A percentile compares a stretch with the other conserved stretches of the same genome.
These are phyloP conservation scores for Notarius quadriscutis DNA, from an alignment of 2,113 vertebrate genomes.

Conservation along the genomic window DNA sequence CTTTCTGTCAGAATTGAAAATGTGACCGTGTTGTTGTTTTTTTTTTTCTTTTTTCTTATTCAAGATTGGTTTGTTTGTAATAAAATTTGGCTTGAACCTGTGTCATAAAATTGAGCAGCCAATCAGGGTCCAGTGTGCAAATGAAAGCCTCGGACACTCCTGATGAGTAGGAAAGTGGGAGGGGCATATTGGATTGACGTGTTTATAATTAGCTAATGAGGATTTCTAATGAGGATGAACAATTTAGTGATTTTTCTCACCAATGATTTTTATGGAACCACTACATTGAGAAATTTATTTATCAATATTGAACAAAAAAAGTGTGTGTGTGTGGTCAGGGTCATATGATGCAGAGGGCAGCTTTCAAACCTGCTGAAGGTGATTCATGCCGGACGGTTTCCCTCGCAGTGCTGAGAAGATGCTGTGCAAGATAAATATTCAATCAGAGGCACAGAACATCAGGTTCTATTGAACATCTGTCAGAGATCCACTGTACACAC, in stretches of 20 bases:
- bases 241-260: not conserved
- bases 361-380: constrained; percentile 38
- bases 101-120: not conserved
- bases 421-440: constrained; percentile 41
- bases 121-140: not conserved
- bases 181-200: not conserved
- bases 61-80: not conserved
- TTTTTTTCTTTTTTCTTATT: not conserved
- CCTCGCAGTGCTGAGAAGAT: constrained; percentile 41
- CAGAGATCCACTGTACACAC: not conserved
- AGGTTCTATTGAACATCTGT: constrained; percentile 48
- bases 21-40: not conserved
- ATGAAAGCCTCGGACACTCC: not conserved
- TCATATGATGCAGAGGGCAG: constrained; percentile 36
- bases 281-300: not conserved
- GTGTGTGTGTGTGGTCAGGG: constrained; percentile 1
- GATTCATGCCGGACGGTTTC: constrained; percentile 47
- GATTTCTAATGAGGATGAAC: not conserved
- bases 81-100: not conserved
- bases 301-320: not conserved
- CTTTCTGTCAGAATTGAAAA: not conserved
- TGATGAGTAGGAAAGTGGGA: not conserved
- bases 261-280: not conserved
- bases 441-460: constrained; percentile 36
- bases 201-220: not conserved